Evolutionary conservation across 2,113 vertebrate species (phyloP), one percentile per base, ranked within the genome.

Genomic region (Gopherus evgoodei): DNA sequence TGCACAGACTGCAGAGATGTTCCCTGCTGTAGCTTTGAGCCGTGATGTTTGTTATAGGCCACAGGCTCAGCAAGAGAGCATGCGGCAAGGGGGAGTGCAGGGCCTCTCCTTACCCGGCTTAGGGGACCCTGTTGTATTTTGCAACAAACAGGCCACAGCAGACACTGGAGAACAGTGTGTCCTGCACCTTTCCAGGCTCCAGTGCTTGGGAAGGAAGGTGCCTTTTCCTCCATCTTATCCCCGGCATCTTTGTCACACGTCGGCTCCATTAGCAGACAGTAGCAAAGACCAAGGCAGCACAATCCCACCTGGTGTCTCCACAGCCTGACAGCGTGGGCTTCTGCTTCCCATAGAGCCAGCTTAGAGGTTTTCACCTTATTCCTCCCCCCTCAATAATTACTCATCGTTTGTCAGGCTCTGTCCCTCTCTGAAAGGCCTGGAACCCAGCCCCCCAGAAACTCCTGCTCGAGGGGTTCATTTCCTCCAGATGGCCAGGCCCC

Each of bases 271-370:
- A 25, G 35, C 49, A 78, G 47, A 89, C 50, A 44, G 88, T 9
- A 47, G 27, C 19, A 2, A 3, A 16, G 38, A 4, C 44, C 57
- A 22, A 52, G 24, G 11, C 31, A 88, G 69, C 52, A 90, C 22
- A n/a, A 88, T n/a, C 65, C 88, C 5, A 1, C 19, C 47, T 84
- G 56, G 14, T 80, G 8, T 1, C 2, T 27, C 0, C 6, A 5
- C 75, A 27, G 13, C 59, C 88, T 78, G 83, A 56, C 42, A 21
- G 57, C 3, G 29, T 65, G 59, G 29, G 13, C 59, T 14, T 31
- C 59, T 65, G 59, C 31, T 65, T 35, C 29, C 59, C 59, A 35
- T 65, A 31, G 29, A 35, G 59, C 13, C 13, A 14, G 6, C 29
- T 31, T 8, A 17, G 59, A 31, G 59, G 31, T 11, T 29, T 65